These are phyloP conservation scores for Dermochelys coriacea DNA, from an alignment of 2,797 vertebrate genomes.

Conservation along the genomic window DNA sequence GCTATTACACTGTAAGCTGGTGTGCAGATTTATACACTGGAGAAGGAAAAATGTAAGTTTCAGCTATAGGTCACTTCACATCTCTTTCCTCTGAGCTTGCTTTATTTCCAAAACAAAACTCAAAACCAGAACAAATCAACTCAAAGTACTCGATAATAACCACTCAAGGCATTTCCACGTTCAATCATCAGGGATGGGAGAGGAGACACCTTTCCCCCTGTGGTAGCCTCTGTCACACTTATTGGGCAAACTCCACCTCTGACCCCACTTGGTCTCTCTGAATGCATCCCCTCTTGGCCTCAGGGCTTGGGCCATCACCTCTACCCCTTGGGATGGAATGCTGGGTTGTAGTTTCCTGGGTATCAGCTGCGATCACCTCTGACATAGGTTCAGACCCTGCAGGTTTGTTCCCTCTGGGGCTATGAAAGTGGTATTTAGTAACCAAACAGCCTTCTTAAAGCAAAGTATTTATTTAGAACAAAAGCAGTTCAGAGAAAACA, in stretches of 20 bases:
- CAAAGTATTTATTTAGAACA: neutral
- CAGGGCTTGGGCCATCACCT: neutral
- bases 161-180: neutral
- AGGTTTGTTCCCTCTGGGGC: neutral
- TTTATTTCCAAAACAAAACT: conserved; percentile 63
- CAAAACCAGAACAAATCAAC: conserved; percentile 63
- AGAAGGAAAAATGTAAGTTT: conserved; percentile 49
- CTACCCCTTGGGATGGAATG: neutral
- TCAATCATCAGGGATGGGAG: neutral
- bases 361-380: neutral
- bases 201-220: neutral
- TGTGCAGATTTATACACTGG: conserved; percentile 53
- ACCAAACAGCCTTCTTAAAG: neutral
- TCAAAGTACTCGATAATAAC: conserved; percentile 46
- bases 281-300: neutral
- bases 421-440: neutral
- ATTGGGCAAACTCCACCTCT: neutral
- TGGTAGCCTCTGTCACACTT: neutral
- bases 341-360: neutral
- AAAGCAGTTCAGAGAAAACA: neutral
- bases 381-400: neutral
- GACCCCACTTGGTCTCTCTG: neutral
- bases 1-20: conserved; percentile 47
- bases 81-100: conserved; percentile 46
- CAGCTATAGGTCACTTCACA: conserved; percentile 58